Conservation (phyloP, 1,140 invertebrate genomes). For the Ectropis grisescens region DNA sequence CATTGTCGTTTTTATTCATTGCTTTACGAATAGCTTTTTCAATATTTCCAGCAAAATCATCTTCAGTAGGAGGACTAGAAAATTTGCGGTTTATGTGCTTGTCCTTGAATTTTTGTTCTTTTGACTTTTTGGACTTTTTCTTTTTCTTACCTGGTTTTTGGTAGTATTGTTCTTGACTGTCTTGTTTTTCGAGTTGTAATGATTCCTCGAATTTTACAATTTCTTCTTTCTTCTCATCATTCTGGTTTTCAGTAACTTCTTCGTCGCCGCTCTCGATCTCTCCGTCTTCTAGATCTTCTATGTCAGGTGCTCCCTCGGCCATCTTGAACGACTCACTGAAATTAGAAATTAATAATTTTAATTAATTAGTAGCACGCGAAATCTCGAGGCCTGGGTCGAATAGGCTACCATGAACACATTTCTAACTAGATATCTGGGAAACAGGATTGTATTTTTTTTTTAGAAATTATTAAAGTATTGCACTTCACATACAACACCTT, state of each 20-base stretch:
- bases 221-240: slow-evolving; percentile 36
- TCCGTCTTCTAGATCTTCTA: slow-evolving; percentile 73
- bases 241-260: slow-evolving; percentile 39
- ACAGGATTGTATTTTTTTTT: too few species aligned
- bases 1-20: slow-evolving; percentile 70
- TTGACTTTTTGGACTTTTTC: slow-evolving; percentile 56
- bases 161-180: slow-evolving; percentile 37
- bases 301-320: slow-evolving; percentile 36
- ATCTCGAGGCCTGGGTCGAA: too few species aligned
- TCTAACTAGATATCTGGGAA: too few species aligned
- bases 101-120: slow-evolving; percentile 52
- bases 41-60: slow-evolving; percentile 83
- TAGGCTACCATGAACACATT: too few species aligned
- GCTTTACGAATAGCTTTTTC: slow-evolving; percentile 81
- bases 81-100: slow-evolving; percentile 56
- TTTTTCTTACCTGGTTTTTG: slow-evolving; percentile 65
- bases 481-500: too few species aligned
- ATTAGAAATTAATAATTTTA: slow-evolving; percentile 25
- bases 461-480: too few species aligned
- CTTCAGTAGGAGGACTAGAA: slow-evolving; percentile 60
- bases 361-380: too few species aligned
- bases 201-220: slow-evolving; percentile 18
- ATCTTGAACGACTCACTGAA: slow-evolving; percentile 52
- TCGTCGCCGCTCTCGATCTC: slow-evolving; percentile 74
- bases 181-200: slow-evolving; percentile 24